phyloP scores from a whole-genome alignment of 2,888 invertebrate genomes.

The Zootermopsis nevadensis region DNA sequence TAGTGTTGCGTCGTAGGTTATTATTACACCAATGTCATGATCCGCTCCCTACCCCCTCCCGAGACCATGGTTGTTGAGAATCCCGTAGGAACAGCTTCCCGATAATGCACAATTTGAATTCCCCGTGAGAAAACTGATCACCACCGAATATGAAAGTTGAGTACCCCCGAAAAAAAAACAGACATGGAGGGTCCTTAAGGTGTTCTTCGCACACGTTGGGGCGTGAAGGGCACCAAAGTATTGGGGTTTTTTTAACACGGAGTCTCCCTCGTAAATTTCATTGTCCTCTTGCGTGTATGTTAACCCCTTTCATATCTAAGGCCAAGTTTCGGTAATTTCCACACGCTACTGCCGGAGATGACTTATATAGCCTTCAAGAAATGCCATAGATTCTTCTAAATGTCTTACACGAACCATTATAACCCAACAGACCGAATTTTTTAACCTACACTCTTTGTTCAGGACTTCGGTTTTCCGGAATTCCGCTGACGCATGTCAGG shows the following conservation, averaged over 20 bases:
- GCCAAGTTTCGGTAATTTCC: constrained; percentile 18
- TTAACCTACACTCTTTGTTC: neutral
- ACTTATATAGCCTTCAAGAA: constrained; percentile 28
- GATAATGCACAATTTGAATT: too few relatives aligned
- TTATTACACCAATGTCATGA: too few relatives aligned
- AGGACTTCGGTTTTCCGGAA: constrained; percentile 1
- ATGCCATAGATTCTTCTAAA: constrained; percentile 29
- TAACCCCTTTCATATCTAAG: constrained; percentile 14
- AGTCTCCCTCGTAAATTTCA: neutral
- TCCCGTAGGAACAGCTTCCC: too few relatives aligned
- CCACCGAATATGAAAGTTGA: too few relatives aligned
- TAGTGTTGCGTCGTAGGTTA: too few relatives aligned
- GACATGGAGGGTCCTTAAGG: too few relatives aligned
- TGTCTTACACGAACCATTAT: constrained; percentile 18
- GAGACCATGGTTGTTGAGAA: too few relatives aligned
- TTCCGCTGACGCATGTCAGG: neutral
- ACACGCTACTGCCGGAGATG: neutral
- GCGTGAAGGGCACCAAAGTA: too few relatives aligned
- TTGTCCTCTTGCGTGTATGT: neutral
- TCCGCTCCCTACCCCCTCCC: too few relatives aligned
- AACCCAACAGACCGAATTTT: neutral
- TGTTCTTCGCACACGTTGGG: too few relatives aligned
- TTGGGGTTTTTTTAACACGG: constrained; percentile 14
- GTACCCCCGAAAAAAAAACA: too few relatives aligned
- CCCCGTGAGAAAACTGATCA: too few relatives aligned